Evolutionary conservation across 2,888 invertebrate species (phyloP).

Genomic region (Stenolophus ochropezus): DNA sequence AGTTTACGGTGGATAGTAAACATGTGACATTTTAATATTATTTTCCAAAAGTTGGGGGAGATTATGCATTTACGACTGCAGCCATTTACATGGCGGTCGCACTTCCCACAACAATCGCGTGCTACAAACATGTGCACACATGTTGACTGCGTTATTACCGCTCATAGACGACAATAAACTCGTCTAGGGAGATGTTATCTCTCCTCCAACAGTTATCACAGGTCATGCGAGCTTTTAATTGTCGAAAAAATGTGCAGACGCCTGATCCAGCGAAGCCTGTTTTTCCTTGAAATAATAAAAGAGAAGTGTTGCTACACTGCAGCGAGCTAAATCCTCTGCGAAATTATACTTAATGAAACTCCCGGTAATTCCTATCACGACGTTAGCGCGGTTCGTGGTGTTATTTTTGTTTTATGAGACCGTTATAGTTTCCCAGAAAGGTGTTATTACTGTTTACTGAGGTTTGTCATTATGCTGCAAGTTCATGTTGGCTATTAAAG

Average conservation of each 20-base stretch:
- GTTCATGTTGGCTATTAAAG: neutral
- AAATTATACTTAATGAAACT: conserved; percentile 39
- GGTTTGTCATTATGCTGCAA: neutral
- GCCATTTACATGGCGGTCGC: neutral
- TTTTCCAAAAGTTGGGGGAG: neutral
- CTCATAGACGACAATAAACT: conserved; percentile 41
- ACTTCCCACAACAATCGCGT: conserved; percentile 30
- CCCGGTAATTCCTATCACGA: conserved; percentile 21
- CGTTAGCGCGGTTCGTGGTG: neutral
- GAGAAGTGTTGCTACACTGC: neutral
- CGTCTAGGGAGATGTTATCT: conserved; percentile 46
- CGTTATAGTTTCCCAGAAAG: neutral
- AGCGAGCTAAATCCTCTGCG: neutral
- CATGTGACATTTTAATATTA: neutral
- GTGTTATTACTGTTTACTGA: conserved; percentile 4
- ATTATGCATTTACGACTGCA: conserved; percentile 18
- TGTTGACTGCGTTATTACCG: conserved; percentile 34
- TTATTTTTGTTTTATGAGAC: conserved; percentile 24
- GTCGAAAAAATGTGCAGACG: conserved; percentile 45
- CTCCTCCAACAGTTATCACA: conserved; percentile 7
- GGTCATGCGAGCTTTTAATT: conserved; percentile 44
- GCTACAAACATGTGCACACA: neutral
- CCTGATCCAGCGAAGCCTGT: neutral
- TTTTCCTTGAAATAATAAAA: conserved; percentile 14
- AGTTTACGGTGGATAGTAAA: neutral